Evolutionary conservation across 2,113 vertebrate genomes (phyloP).

Genomic region (Pelvicachromis taeniatus): DNA sequence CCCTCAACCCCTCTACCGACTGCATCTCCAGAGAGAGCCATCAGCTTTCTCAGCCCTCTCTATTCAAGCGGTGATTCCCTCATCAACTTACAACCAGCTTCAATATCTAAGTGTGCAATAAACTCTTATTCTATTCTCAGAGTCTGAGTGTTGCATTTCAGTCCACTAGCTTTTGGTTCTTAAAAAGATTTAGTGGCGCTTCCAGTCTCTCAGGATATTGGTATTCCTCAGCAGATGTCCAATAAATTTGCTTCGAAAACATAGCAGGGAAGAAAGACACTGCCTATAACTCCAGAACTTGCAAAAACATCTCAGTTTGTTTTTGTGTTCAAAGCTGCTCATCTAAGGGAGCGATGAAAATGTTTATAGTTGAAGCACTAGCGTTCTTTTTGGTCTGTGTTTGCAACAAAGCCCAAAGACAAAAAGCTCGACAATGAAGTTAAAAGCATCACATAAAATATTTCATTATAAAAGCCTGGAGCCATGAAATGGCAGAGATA

Average conservation of each 20-base stretch:
- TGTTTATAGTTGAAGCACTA: background rate
- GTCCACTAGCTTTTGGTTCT: background rate
- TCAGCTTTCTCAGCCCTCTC: background rate
- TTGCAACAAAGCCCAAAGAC: background rate
- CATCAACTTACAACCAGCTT: background rate
- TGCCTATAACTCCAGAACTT: background rate
- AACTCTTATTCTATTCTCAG: background rate
- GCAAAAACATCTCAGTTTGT: background rate
- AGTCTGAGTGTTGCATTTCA: background rate
- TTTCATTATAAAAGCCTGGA: constrained; percentile 31
- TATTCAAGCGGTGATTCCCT: background rate
- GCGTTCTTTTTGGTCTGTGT: constrained; percentile 33
- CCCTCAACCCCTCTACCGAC: background rate
- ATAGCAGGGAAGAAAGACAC: fast-evolving
- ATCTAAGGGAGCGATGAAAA: constrained; percentile 9
- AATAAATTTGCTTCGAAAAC: background rate
- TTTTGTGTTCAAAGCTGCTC: constrained; percentile 1
- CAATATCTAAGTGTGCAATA: background rate
- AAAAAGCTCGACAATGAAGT: constrained; percentile 33
- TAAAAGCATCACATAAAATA: constrained; percentile 57
- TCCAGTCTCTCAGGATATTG: background rate
- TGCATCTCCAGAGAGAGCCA: background rate
- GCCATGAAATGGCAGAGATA: constrained; percentile 30
- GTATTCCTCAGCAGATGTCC: background rate
- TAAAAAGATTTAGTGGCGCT: background rate